A percentile compares a stretch with the other conserved stretches of the same genome.
Conservation (phyloP, 2,888 invertebrate genomes). For the Drosophila cyrtoloma region DNA sequence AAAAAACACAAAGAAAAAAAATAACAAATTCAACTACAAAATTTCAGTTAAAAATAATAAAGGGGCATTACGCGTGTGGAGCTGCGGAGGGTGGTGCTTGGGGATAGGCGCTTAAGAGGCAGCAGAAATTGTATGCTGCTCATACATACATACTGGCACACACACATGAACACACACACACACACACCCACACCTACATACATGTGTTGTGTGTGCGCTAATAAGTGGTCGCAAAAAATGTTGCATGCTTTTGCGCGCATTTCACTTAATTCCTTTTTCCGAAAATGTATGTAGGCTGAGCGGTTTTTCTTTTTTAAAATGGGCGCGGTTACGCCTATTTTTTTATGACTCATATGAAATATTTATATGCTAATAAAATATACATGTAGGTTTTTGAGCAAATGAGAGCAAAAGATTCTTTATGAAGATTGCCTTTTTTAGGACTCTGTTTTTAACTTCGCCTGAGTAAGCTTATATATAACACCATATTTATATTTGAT, state of each 20-base stretch:
- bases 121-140: conserved; percentile 53
- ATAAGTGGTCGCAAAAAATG: conserved; percentile 45
- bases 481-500: not conserved
- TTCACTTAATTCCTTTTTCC: conserved; percentile 38
- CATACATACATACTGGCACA: conserved; percentile 13
- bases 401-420: not conserved
- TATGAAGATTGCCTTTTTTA: not conserved
- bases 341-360: conserved; percentile 36
- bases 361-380: conserved; percentile 23
- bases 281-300: conserved; percentile 8
- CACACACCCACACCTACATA: conserved; percentile 16
- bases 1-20: conserved; percentile 34
- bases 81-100: conserved; percentile 14
- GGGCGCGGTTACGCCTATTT: conserved; percentile 44
- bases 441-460: not conserved
- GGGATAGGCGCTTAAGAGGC: conserved; percentile 42
- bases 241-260: conserved; percentile 50
- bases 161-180: conserved; percentile 26
- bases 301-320: conserved; percentile 20
- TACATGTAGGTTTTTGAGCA: not conserved
- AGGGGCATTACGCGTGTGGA: conserved; percentile 55
- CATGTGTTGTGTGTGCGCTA: conserved; percentile 29
- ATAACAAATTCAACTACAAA: conserved; percentile 67
- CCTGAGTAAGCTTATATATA: not conserved
- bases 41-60: conserved; percentile 69